A percentile compares a stretch with the other conserved stretches of the same genome.
These are phyloP conservation scores for Callaeas wilsoni DNA, from an alignment of 2,113 vertebrate species.

Conservation along the genomic window DNA sequence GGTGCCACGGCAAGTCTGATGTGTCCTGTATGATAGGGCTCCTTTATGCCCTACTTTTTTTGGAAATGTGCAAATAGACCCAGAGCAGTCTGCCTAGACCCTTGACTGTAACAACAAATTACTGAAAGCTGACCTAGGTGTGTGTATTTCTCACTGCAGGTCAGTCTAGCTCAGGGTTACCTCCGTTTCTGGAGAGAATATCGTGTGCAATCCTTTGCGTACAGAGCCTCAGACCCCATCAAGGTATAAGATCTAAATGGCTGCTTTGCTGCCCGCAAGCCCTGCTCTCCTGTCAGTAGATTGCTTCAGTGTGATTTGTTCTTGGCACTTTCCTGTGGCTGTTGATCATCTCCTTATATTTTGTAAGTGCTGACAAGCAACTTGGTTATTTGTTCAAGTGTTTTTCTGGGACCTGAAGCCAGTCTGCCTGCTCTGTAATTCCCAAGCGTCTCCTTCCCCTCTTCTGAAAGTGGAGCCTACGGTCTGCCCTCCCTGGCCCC, in stretches of 20 bases:
- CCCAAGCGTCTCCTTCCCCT: neutral
- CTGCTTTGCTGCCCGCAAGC: neutral
- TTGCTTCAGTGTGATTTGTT: constrained; percentile 41
- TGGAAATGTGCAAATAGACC: neutral
- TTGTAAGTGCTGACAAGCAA: constrained; percentile 53
- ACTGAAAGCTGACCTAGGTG: neutral
- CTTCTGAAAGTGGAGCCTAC: neutral
- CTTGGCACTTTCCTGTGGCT: constrained; percentile 34
- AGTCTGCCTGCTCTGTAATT: neutral
- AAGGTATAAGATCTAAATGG: neutral
- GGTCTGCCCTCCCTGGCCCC: neutral
- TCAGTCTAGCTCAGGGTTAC: neutral
- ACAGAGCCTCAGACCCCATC: neutral
- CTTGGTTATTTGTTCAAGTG: constrained; percentile 39
- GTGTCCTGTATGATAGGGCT: too few relatives aligned
- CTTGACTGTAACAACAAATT: neutral
- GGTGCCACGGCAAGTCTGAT: neutral
- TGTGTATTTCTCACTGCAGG: fast-evolving
- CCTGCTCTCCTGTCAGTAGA: constrained; percentile 22
- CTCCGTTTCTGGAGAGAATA: neutral
- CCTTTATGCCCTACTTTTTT: neutral
- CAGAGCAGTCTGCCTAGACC: neutral
- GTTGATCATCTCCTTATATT: constrained; percentile 55
- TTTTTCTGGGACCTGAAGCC: constrained; percentile 28
- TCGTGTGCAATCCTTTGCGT: neutral